Evolutionary conservation across 2,888 invertebrate species (phyloP), one percentile per base, ranked within the genome.

Genomic region (Syritta pipiens): DNA sequence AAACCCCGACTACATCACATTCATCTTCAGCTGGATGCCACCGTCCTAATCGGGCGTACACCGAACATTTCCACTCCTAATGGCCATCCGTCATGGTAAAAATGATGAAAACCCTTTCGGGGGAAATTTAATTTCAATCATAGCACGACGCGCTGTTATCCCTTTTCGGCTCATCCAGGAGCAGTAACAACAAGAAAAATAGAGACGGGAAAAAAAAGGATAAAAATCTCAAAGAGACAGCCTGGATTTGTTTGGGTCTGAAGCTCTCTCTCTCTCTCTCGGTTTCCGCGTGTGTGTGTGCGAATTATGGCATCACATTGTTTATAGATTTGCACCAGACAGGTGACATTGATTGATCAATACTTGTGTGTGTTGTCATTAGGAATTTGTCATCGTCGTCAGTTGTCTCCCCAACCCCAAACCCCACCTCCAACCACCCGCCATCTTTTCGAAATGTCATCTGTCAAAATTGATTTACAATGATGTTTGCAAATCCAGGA

Each of bases 331-430:
- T 86, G 83, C 83, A 83, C 82, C 62, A 83, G 82, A 79, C 85
- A 83, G 82, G 83, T 87, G 88, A 87, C 87, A 84, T 86, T 87
- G 88, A 87, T 87, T 87, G 88, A 87, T 87, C 88, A 86, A 86
- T 87, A 85, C 83, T 85, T 71, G 68, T 49, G 63, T 51, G 72
- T 57, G 42, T 42, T 74, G 79, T 74, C 74, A 79, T 68, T 79
- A 79, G 44, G 67, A 79, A 79, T 79, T 79, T 79, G 72, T 79
- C 79, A 74, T 68, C 59, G 53, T 53, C 44, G 22, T 49, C 28
- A 14, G n/a, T n/a, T n/a, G n/a, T n/a, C n/a, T n/a, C n/a, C n/a
- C n/a, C n/a, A n/a, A n/a, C n/a, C n/a, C n/a, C n/a, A n/a, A n/a
- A n/a, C n/a, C n/a, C n/a, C n/a, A n/a, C n/a, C n/a, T n/a, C n/a